Percentiles rank a stretch among this genome's conserved stretches.
These are phyloP conservation scores for Myotis brandtii DNA, from an alignment of 2,113 vertebrate genomes.

Conservation along the genomic window DNA sequence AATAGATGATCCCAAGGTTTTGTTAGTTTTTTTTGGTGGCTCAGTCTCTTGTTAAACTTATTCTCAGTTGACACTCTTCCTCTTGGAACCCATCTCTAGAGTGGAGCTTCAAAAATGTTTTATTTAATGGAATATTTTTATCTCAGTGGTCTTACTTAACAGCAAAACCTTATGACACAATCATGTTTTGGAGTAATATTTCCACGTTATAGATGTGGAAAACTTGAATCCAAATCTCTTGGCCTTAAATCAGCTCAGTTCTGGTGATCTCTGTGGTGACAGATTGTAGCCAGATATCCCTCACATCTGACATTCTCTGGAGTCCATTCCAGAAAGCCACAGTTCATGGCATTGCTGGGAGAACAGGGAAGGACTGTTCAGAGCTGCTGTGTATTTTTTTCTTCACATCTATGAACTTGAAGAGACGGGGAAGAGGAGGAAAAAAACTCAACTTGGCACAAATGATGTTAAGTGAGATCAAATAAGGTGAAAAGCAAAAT, in stretches of 20 bases:
- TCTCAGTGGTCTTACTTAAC: conserved; percentile 44
- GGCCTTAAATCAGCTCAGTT: not conserved
- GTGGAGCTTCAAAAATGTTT: conserved; percentile 21
- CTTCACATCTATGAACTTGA: conserved; percentile 67
- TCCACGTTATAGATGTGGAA: conserved; percentile 17
- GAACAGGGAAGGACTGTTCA: conserved; percentile 32
- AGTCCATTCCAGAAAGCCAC: conserved; percentile 23
- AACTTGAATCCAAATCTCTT: conserved; percentile 41
- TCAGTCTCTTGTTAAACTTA: not conserved
- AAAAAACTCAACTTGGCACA: conserved; percentile 75
- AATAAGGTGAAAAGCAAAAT: conserved; percentile 82
- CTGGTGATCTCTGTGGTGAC: conserved; percentile 41
- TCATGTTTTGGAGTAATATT: conserved; percentile 17
- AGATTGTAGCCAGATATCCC: conserved; percentile 18
- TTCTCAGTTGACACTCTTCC: not conserved
- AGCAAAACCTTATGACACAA: not conserved
- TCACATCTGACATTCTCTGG: not conserved
- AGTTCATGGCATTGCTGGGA: not conserved
- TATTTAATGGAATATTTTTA: conserved; percentile 48
- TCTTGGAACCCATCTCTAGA: not conserved
- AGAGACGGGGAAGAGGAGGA: conserved; percentile 48
- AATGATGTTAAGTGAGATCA: conserved; percentile 74
- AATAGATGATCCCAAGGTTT: not conserved
- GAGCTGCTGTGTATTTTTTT: conserved; percentile 47
- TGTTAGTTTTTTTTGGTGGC: not conserved